Evolutionary conservation across 2,113 vertebrate species (phyloP), one percentile per base, ranked within the genome.

Genomic region (Vulpes vulpes): DNA sequence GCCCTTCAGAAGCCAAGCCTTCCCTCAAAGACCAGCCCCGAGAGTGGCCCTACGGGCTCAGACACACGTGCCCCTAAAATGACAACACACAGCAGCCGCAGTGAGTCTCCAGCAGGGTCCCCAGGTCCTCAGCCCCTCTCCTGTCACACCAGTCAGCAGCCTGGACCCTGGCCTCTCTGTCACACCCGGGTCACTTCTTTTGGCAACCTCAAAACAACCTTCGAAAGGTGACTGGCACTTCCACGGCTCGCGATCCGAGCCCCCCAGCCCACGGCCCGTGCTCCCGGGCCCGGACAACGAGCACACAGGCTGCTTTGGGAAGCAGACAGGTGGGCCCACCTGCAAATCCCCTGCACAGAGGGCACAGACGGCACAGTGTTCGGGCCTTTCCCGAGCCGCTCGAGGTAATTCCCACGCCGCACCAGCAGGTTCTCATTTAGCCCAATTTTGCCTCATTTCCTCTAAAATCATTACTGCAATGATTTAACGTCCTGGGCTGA

Each of bases 401-500:
- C 89, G 79, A 49, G 82, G 43, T 43, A 90, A 91, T 67, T 80
- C 82, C 93, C 95, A 59, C 78, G 93, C 79, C 87, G 87, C 59
- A 27, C 57, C 87, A 93, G 74, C 94, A 97, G 97, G 96, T 97
- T 90, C 97, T 98, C 97, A 95, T 95, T 96, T 97, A 93, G 89
- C 71, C 95, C 89, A 32, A 65, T 96, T 97, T 97, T 97, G 88
- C 98, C 97, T 98, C 94, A 97, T 97, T 98, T 98, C 94, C 95
- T 98, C 95, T 96, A 67, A 95, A 97, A 96, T 94, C 91, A 91
- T 96, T 98, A 98, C 98, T 91, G 69, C 97, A 96, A 91, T 88
- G 95, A 97, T 98, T 97, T 98, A 98, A 85, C 81, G 95, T 82
- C 62, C 94, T 51, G 71, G 93, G 69, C 84, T 93, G 79, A 81